A percentile compares a stretch with the other conserved stretches of the same genome.
Conservation (phyloP, 2,113 vertebrate genomes). For the Spermophilus dauricus region DNA sequence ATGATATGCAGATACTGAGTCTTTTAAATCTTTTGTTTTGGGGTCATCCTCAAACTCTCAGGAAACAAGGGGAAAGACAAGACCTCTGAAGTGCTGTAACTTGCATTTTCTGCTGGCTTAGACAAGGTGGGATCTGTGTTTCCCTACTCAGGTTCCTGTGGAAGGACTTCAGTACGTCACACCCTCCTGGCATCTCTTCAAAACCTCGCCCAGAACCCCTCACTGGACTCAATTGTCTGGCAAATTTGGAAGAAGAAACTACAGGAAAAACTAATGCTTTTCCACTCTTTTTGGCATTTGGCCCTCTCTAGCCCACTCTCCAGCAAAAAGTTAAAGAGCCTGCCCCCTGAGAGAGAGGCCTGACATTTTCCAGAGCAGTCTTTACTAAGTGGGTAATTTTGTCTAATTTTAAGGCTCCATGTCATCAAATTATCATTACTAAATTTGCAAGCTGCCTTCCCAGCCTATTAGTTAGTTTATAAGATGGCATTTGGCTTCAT, state of each 20-base stretch:
- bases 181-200: not conserved
- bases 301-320: not conserved
- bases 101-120: not conserved
- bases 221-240: not conserved
- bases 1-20: not conserved
- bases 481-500: not conserved
- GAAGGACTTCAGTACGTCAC: not conserved
- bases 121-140: not conserved
- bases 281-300: not conserved
- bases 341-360: not conserved
- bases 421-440: not conserved
- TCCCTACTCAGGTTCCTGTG: not conserved
- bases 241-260: not conserved
- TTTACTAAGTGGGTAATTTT: not conserved
- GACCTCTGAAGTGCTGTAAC: not conserved
- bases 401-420: not conserved
- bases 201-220: fast-evolving
- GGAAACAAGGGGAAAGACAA: not conserved
- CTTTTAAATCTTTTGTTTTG: not conserved
- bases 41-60: not conserved
- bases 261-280: not conserved
- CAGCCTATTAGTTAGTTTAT: not conserved
- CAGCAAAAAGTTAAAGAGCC: not conserved
- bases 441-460: not conserved
- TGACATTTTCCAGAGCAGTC: not conserved